Percentiles rank a stretch among this genome's conserved stretches.
phyloP scores from a whole-genome alignment of 2,888 invertebrate species.

The Perizoma affinitatum region DNA sequence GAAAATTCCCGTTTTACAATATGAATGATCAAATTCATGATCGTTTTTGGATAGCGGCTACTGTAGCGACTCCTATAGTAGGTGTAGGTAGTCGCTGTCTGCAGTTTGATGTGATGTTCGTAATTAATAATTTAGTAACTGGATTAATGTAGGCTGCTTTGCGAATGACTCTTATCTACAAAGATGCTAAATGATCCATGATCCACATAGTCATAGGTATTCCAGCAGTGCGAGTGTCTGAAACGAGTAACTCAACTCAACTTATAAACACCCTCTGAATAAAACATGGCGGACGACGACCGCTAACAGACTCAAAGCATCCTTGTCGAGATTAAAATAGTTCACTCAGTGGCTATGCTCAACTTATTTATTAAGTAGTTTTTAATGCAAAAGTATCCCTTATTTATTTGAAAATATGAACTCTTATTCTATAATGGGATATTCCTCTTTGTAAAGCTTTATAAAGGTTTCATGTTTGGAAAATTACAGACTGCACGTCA shows the following conservation, averaged over 20 bases:
- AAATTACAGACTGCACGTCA: slow-evolving; percentile 34
- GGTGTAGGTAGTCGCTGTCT: too few relatives aligned
- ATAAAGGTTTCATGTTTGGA: slow-evolving; percentile 27
- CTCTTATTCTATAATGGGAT: slow-evolving; percentile 33
- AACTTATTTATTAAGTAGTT: slow-evolving; percentile 75
- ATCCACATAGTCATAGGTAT: slow-evolving; percentile 23
- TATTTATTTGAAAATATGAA: slow-evolving; percentile 41
- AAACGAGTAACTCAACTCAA: slow-evolving; percentile 50
- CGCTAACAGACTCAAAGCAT: slow-evolving; percentile 66
- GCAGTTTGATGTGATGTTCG: too few relatives aligned
- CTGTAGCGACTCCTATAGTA: too few relatives aligned
- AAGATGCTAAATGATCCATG: not conserved
- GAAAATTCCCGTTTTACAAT: too few relatives aligned
- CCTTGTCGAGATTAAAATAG: slow-evolving; percentile 77
- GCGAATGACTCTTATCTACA: not conserved
- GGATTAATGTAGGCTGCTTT: too few relatives aligned
- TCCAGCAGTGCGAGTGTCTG: slow-evolving; percentile 25
- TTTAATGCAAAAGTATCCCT: slow-evolving; percentile 45
- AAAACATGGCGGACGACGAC: slow-evolving; percentile 67
- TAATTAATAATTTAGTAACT: too few relatives aligned
- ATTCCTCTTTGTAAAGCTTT: slow-evolving; percentile 11
- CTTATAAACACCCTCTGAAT: slow-evolving; percentile 63
- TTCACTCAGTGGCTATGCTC: slow-evolving; percentile 67
- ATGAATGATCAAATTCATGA: too few relatives aligned
- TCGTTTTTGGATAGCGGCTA: too few relatives aligned